A percentile compares a stretch with the other conserved stretches of the same genome.
Conservation (phyloP, 1,140 invertebrate species). For the Heliconius hewitsoni region DNA sequence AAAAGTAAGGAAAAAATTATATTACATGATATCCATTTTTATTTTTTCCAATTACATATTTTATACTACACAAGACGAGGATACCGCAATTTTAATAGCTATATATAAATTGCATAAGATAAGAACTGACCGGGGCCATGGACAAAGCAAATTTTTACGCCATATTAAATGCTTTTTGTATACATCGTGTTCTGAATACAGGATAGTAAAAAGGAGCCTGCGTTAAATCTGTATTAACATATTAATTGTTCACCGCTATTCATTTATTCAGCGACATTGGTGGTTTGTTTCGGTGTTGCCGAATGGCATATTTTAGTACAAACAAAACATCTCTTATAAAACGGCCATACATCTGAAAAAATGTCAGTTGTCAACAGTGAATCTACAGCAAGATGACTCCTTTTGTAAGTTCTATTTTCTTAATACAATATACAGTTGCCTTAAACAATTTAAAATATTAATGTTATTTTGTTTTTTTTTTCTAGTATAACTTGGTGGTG, state of each 20-base stretch:
- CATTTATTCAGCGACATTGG: constrained; percentile 75
- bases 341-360: constrained; percentile 56
- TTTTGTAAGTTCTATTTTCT: constrained; percentile 60
- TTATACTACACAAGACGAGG: not conserved
- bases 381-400: constrained; percentile 72
- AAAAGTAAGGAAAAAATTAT: no score
- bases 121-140: constrained; percentile 48
- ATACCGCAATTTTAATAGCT: no score
- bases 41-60: no score
- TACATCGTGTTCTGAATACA: constrained; percentile 66
- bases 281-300: constrained; percentile 78
- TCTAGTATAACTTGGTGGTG: constrained; percentile 45
- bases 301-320: constrained; percentile 71
- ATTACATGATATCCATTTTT: no score
- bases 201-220: constrained; percentile 52
- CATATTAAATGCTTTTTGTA: constrained; percentile 61
- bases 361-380: constrained; percentile 69
- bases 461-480: constrained; percentile 34
- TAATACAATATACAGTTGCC: constrained; percentile 1
- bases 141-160: constrained; percentile 61
- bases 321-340: constrained; percentile 73
- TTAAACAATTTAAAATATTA: not conserved
- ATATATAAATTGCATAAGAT: constrained; percentile 53
- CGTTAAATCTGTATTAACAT: constrained; percentile 74
- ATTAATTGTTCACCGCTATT: constrained; percentile 75